Conservation (phyloP, 2,888 invertebrate species). For the Phragmatobia fuliginosa region DNA sequence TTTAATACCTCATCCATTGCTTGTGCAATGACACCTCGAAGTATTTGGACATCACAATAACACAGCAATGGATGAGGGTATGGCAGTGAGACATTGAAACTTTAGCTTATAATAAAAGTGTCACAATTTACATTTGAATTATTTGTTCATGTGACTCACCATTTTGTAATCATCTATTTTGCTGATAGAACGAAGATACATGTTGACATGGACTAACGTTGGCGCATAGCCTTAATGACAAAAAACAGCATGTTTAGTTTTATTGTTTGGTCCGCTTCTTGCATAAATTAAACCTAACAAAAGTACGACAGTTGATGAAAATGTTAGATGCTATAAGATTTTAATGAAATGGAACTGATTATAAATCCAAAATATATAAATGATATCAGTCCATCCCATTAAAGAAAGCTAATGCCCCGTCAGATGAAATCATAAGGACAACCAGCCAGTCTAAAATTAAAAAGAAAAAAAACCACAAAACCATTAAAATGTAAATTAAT, state of each 20-base stretch:
- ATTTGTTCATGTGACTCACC: slow-evolving; percentile 91
- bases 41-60: slow-evolving; percentile 20
- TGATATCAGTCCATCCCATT: slow-evolving; percentile 60
- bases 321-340: slow-evolving; percentile 72
- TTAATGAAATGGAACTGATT: slow-evolving; percentile 62
- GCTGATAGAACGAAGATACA: slow-evolving; percentile 98
- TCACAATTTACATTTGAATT: slow-evolving; percentile 49
- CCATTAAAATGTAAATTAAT: slow-evolving; percentile 38
- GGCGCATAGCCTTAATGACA: slow-evolving; percentile 91
- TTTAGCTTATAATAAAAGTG: slow-evolving; percentile 78
- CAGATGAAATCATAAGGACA: slow-evolving; percentile 67
- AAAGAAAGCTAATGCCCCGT: slow-evolving; percentile 65
- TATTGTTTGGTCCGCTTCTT: slow-evolving; percentile 58
- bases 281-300: slow-evolving; percentile 33
- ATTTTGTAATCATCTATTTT: slow-evolving; percentile 99
- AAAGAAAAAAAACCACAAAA: slow-evolving; percentile 48
- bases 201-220: slow-evolving; percentile 96
- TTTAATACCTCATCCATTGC: slow-evolving; percentile 34
- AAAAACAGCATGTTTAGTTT: slow-evolving; percentile 67
- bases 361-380: background rate
- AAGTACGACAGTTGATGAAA: slow-evolving; percentile 60
- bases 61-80: slow-evolving; percentile 32
- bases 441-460: slow-evolving; percentile 71
- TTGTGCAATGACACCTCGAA: slow-evolving; percentile 20
- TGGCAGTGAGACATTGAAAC: slow-evolving; percentile 51